Conservation (phyloP, 2,888 invertebrate genomes). For the Caenorhabditis sp. region DNA sequence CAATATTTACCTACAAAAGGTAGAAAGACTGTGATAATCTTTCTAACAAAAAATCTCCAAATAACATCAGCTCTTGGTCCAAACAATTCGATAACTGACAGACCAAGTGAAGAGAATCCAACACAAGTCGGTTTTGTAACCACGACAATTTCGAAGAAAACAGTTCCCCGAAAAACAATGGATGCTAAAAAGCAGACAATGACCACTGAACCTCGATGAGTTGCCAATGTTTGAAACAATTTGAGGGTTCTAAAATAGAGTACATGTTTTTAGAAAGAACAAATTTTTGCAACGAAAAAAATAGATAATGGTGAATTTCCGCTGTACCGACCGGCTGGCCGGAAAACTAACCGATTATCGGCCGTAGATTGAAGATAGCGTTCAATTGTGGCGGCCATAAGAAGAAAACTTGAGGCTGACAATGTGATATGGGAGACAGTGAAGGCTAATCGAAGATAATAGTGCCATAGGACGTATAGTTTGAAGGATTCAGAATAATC, state of each 20-base stretch:
- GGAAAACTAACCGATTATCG: conserved; percentile 32
- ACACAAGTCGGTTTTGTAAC: conserved; percentile 47
- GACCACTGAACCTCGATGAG: conserved; percentile 55
- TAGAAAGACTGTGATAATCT: conserved; percentile 64
- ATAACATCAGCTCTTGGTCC: conserved; percentile 52
- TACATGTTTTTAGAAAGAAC: not conserved
- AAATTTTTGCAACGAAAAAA: not conserved
- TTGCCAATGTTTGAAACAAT: conserved; percentile 55
- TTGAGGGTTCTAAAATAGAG: conserved; percentile 22
- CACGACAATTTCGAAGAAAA: conserved; percentile 63
- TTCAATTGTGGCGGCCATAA: conserved; percentile 67
- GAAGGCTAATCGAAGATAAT: conserved; percentile 60
- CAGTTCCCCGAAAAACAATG: conserved; percentile 60
- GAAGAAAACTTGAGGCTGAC: conserved; percentile 62
- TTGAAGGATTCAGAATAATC: conserved; percentile 61
- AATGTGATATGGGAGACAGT: conserved; percentile 66
- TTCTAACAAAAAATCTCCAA: conserved; percentile 64
- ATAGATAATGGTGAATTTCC: not conserved
- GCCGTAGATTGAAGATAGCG: conserved; percentile 66
- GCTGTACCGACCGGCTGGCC: no score
- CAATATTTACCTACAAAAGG: conserved; percentile 57
- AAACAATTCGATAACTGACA: conserved; percentile 48
- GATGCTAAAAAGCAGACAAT: conserved; percentile 56
- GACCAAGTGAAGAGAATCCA: conserved; percentile 59
- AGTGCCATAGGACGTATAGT: conserved; percentile 61